phyloP scores from a whole-genome alignment of 2,113 vertebrate species.

The Daboia siamensis region DNA sequence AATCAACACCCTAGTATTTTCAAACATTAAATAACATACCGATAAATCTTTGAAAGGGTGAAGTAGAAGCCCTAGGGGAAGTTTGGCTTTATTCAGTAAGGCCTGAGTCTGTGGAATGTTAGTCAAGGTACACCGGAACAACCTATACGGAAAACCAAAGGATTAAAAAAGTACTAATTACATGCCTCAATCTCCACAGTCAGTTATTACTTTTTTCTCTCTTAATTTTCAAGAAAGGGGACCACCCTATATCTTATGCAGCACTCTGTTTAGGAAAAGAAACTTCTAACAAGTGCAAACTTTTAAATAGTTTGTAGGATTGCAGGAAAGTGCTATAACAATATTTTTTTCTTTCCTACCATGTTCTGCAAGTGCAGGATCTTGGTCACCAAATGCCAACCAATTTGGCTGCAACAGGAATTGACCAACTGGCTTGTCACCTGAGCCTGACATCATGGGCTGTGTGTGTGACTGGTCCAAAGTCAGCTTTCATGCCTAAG shows the following conservation, averaged over 20 bases:
- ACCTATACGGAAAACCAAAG: slow-evolving; percentile 72
- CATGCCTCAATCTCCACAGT: not conserved
- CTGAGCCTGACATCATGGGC: not conserved
- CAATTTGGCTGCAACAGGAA: not conserved
- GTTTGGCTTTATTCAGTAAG: slow-evolving; percentile 95
- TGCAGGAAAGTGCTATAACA: not conserved
- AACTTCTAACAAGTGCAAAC: not conserved
- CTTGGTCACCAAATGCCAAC: not conserved
- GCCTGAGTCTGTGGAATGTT: slow-evolving; percentile 96
- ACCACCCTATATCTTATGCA: not conserved
- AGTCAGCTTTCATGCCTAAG: not conserved
- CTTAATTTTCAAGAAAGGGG: not conserved
- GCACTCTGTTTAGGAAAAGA: not conserved
- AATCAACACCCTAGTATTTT: slow-evolving; percentile 14
- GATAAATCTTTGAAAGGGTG: slow-evolving; percentile 97
- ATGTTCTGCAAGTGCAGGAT: not conserved
- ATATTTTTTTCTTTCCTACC: not conserved
- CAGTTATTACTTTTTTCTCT: slow-evolving; percentile 28
- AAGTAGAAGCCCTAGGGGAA: slow-evolving; percentile 92
- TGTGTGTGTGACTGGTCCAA: not conserved
- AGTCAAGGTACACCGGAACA: slow-evolving; percentile 91
- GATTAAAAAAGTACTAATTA: slow-evolving; percentile 30
- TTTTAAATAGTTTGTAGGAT: not conserved
- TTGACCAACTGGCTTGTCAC: not conserved
- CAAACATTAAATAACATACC: slow-evolving; percentile 75